Base-by-base conservation (phyloP, 1,140 invertebrate species). In the Pseudomyrmex flavicornis region DNA sequence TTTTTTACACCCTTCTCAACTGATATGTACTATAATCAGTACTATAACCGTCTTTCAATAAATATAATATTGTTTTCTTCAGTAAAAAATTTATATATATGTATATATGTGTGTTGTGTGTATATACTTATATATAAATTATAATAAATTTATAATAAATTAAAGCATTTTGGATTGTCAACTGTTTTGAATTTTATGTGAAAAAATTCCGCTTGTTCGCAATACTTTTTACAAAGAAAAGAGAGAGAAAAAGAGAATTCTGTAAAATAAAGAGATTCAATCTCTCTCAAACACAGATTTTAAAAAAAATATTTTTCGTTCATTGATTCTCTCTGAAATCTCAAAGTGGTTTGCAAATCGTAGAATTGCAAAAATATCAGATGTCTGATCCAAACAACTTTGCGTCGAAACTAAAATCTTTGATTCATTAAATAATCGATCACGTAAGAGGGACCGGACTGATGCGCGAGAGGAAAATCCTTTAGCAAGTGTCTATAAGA, bases 21-120 rank as follows among this genome's bases (percentile, higher is more conserved):
- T 75, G 5, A 73, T 12, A 35, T 35, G 35, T 35, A 35, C 5
- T 7, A 35, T 35, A 35, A 35, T 0, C 5, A 35, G 35, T 35
- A 35, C 50, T 48, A 70, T 62, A 62, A 52, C 66, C 76, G 72
- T 80, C 76, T 70, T 80, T 80, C 15, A 80, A 59, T 80, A 17
- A 48, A 50, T 15, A 52, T 70, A 35, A 80, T 59, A 13, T 61
- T 2, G 50, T 72, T 59, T n/a, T 48, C 12, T 1, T 59, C 12
- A 13, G 15, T 80, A 70, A 50, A 70, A 48, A 26, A 46, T 79
- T 26, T 20, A 70, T 35, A 35, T 35, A 35, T 35, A 35, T 35
- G 35, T 35, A 35, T 35, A 35, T 7, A 35, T 35, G 35, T 35
- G 35, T 35, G 35, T 35, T 35, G 4, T 5, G 35, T 7, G 0